These are phyloP conservation scores for Dreissena polymorpha DNA, from an alignment of 1,140 invertebrate genomes.

Conservation along the genomic window DNA sequence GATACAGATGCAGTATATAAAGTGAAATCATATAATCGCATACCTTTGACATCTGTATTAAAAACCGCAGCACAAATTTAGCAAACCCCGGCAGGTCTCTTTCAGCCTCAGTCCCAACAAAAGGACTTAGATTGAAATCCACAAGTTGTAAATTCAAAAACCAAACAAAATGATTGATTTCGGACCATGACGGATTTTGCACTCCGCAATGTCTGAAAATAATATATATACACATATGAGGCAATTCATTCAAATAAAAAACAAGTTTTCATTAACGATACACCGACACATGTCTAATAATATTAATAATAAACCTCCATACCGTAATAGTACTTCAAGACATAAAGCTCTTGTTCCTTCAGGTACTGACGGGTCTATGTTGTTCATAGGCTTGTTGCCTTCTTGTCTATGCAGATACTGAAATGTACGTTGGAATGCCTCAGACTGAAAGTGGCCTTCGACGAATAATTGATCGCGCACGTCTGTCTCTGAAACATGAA, in stretches of 20 bases:
- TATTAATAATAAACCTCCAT: not conserved
- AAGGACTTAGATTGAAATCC: constrained; percentile 73
- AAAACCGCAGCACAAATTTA: constrained; percentile 74
- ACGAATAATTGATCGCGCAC: constrained; percentile 69
- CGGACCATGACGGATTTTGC: constrained; percentile 75
- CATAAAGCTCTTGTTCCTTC: constrained; percentile 45
- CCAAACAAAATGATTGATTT: constrained; percentile 75
- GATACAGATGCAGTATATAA: no score
- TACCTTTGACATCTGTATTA: constrained; percentile 77
- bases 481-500: no score
- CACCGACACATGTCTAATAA: no score
- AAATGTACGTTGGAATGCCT: constrained; percentile 71
- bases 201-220: constrained; percentile 74
- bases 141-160: constrained; percentile 76
- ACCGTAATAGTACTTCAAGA: constrained; percentile 56
- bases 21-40: no score
- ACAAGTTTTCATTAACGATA: no score
- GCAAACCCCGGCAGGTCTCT: constrained; percentile 75
- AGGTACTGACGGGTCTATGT: constrained; percentile 36
- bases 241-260: no score
- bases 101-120: constrained; percentile 60
- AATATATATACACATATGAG: not conserved
- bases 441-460: constrained; percentile 67
- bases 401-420: constrained; percentile 66
- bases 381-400: constrained; percentile 17